These are phyloP conservation scores for Buceros bicornis DNA, from an alignment of 2,797 vertebrate species.

Conservation along the genomic window DNA sequence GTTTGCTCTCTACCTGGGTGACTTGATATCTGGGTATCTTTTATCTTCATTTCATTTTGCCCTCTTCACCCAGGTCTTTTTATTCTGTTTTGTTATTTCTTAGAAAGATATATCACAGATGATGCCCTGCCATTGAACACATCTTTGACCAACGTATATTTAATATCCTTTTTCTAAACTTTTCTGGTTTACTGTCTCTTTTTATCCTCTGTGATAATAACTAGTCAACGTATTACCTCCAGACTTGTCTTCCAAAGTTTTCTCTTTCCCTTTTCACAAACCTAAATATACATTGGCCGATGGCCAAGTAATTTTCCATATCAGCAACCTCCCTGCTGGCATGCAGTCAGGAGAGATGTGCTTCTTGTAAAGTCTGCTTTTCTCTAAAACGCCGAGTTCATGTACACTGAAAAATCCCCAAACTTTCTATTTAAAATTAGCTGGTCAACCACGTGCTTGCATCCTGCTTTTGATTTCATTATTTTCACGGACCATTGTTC, in stretches of 20 bases:
- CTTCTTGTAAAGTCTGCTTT: constrained; percentile 35
- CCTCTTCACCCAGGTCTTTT: neutral
- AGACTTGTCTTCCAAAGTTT: constrained; percentile 58
- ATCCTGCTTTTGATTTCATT: constrained; percentile 32
- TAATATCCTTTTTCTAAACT: constrained; percentile 18
- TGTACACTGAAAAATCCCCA: constrained; percentile 35
- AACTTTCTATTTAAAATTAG: constrained; percentile 48
- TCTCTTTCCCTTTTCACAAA: constrained; percentile 25
- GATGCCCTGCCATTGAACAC: neutral
- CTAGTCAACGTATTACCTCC: constrained; percentile 45
- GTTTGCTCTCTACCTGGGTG: neutral
- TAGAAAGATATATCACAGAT: neutral
- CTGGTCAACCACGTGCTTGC: neutral
- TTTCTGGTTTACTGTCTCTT: constrained; percentile 36
- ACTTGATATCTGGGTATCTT: neutral
- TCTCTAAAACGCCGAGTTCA: neutral
- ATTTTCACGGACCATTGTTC: constrained; percentile 8
- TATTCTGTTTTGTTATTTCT: neutral
- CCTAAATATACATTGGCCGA: constrained; percentile 54
- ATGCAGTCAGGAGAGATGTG: constrained; percentile 47
- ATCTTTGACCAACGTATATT: neutral
- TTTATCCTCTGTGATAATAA: constrained; percentile 46
- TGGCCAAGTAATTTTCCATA: constrained; percentile 72
- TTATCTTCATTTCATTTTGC: neutral
- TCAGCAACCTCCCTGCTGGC: constrained; percentile 58